These are phyloP conservation scores for Sinonovacula constricta DNA, from an alignment of 1,140 invertebrate genomes.

Conservation along the genomic window DNA sequence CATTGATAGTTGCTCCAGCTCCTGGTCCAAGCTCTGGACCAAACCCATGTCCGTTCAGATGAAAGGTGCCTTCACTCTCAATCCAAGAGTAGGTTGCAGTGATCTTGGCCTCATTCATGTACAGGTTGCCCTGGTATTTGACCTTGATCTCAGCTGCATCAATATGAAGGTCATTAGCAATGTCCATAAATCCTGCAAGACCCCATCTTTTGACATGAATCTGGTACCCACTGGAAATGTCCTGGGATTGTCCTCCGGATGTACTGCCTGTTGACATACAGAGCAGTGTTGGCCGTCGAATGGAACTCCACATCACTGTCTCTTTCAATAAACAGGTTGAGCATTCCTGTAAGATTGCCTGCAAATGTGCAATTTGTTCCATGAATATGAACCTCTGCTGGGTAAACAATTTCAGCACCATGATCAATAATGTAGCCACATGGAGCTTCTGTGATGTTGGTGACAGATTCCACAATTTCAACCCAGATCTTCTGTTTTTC, in stretches of 20 bases:
- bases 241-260: conserved; percentile 58
- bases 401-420: conserved; percentile 64
- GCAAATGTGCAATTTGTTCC: conserved; percentile 67
- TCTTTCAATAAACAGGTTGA: conserved; percentile 63
- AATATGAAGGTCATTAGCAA: conserved; percentile 55
- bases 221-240: conserved; percentile 62
- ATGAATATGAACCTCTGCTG: conserved; percentile 65
- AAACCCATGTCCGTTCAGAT: conserved; percentile 63
- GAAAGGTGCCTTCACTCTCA: conserved; percentile 66
- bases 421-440: conserved; percentile 68
- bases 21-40: conserved; percentile 57
- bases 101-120: conserved; percentile 66
- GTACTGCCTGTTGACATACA: conserved; percentile 61
- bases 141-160: conserved; percentile 61
- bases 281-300: conserved; percentile 66
- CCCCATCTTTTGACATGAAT: conserved; percentile 62
- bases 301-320: conserved; percentile 54
- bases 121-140: conserved; percentile 65
- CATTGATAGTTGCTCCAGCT: conserved; percentile 56
- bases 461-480: conserved; percentile 68
- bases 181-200: conserved; percentile 59
- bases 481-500: conserved; percentile 65
- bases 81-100: conserved; percentile 65
- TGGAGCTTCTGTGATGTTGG: conserved; percentile 68
- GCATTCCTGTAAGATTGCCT: conserved; percentile 65